A percentile compares a stretch with the other conserved stretches of the same genome.
phyloP scores from a whole-genome alignment of 1,140 invertebrate genomes.

The Orius insidiosus region DNA sequence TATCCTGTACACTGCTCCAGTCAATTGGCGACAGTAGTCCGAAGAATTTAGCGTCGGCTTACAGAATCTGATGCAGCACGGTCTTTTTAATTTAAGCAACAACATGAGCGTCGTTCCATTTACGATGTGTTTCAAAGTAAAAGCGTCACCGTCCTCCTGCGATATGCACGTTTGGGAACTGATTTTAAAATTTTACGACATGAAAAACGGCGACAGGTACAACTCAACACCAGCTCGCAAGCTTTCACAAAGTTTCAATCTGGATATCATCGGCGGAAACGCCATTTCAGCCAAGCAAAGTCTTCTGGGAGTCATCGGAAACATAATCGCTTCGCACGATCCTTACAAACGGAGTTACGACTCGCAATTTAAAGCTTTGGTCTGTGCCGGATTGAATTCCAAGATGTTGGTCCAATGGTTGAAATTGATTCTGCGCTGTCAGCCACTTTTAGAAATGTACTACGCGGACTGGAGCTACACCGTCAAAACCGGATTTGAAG shows the following conservation, averaged over 20 bases:
- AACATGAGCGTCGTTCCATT: constrained; percentile 71
- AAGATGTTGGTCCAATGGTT: constrained; percentile 86
- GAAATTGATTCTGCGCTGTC: constrained; percentile 78
- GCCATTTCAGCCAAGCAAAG: constrained; percentile 80
- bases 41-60: constrained; percentile 75
- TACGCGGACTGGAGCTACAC: constrained; percentile 94
- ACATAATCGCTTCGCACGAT: constrained; percentile 76
- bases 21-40: constrained; percentile 67
- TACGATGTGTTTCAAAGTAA: constrained; percentile 66
- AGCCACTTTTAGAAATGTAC: constrained; percentile 70
- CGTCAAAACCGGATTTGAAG: constrained; percentile 90
- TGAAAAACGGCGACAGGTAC: constrained; percentile 73
- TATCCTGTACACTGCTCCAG: constrained; percentile 39
- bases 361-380: constrained; percentile 95
- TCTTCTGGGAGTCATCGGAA: constrained; percentile 78
- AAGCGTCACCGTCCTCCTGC: constrained; percentile 29
- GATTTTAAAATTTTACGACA: constrained; percentile 72
- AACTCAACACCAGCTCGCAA: constrained; percentile 89
- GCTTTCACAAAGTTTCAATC: constrained; percentile 93
- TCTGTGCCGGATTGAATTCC: constrained; percentile 85
- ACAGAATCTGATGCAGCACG: constrained; percentile 86
- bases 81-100: constrained; percentile 37
- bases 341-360: constrained; percentile 87
- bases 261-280: constrained; percentile 78
- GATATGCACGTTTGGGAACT: constrained; percentile 80